A percentile compares a stretch with the other conserved stretches of the same genome.
Conservation (phyloP, 2,797 vertebrate species). For the Rhodeus uyekii region DNA sequence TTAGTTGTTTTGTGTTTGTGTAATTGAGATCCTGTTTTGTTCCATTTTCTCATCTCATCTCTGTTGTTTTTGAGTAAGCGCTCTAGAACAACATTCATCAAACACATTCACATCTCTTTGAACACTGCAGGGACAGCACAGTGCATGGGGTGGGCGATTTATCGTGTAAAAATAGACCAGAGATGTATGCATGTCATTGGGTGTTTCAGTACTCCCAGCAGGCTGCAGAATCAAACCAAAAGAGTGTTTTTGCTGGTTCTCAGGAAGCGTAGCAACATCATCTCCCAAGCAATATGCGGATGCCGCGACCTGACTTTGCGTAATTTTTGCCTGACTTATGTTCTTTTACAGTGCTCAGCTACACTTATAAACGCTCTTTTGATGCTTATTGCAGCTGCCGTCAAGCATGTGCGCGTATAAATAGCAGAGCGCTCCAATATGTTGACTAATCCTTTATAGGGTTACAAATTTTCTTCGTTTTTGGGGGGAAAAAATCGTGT, state of each 20-base stretch:
- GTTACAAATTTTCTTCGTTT: not conserved
- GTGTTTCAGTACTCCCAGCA: conserved; percentile 62
- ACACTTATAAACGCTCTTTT: not conserved
- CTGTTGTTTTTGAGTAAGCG: not conserved
- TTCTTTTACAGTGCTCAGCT: not conserved
- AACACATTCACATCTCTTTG: conserved; percentile 17
- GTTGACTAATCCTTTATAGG: not conserved
- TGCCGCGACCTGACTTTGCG: conserved; percentile 47
- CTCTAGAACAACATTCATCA: conserved; percentile 11
- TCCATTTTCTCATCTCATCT: not conserved
- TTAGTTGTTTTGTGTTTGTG: not conserved
- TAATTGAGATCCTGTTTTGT: not conserved
- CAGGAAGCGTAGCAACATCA: too few species aligned
- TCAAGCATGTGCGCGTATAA: conserved; percentile 1
- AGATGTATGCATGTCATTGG: conserved; percentile 42
- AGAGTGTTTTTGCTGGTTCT: conserved; percentile 19
- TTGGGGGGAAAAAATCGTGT: not conserved
- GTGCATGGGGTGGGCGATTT: not conserved
- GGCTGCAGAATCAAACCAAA: conserved; percentile 50
- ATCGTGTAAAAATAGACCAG: conserved; percentile 20
- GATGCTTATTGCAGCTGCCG: not conserved
- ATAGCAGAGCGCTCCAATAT: not conserved
- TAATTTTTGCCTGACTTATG: conserved; percentile 34
- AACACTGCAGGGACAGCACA: conserved; percentile 5
- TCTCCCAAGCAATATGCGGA: conserved; percentile 58